A percentile compares a stretch with the other conserved stretches of the same genome.
These are phyloP conservation scores for Neomorphus geoffroyi DNA, from an alignment of 2,797 vertebrate species.

Conservation along the genomic window DNA sequence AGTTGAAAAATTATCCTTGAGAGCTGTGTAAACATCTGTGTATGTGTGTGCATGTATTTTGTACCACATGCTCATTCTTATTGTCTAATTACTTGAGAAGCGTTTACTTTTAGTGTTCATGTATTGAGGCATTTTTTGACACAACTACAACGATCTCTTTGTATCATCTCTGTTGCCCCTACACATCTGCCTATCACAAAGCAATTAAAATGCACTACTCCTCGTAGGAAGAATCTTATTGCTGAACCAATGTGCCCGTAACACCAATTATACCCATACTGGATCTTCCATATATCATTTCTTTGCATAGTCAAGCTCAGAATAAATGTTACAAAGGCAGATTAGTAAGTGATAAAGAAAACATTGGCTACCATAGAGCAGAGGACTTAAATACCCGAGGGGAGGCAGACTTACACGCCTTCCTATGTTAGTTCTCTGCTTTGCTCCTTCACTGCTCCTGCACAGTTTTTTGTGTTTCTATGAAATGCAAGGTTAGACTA, in stretches of 20 bases:
- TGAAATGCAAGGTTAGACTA: background rate
- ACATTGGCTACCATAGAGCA: background rate
- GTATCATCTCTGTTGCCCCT: background rate
- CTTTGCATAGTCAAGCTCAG: background rate
- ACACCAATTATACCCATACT: background rate
- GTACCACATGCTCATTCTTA: background rate
- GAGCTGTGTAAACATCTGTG: fast-evolving
- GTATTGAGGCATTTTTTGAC: background rate
- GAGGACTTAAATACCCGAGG: background rate
- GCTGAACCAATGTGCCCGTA: background rate
- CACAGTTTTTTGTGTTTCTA: background rate
- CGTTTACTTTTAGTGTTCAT: background rate
- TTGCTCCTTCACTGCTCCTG: background rate
- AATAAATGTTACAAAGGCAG: background rate
- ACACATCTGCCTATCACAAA: background rate
- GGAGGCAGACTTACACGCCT: fast-evolving
- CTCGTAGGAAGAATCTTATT: background rate
- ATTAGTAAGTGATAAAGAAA: background rate
- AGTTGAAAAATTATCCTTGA: background rate
- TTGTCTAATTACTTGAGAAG: background rate
- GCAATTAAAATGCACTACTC: background rate
- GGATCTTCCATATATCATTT: background rate
- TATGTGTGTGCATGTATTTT: background rate
- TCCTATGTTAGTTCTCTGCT: background rate
- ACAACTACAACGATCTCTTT: background rate